These are phyloP conservation scores for Nothoprocta perdicaria DNA, from an alignment of 2,113 vertebrate species.

Conservation along the genomic window DNA sequence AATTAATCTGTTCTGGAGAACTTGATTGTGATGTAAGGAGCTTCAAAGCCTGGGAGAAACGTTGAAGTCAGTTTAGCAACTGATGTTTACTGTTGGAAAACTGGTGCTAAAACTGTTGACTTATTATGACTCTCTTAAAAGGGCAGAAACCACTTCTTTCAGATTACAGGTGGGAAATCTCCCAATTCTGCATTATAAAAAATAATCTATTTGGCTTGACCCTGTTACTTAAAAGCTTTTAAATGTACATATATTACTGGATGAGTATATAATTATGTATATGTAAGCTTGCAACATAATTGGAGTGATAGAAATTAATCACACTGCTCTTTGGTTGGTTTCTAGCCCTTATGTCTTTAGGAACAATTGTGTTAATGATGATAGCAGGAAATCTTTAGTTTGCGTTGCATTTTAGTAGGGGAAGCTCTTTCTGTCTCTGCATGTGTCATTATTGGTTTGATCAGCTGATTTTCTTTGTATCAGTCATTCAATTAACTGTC, in stretches of 20 bases:
- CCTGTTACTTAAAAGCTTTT: slow-evolving; percentile 1
- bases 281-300: not conserved
- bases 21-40: not conserved
- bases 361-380: accelerated
- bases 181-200: not conserved
- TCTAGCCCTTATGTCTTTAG: not conserved
- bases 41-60: not conserved
- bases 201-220: not conserved
- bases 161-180: not conserved
- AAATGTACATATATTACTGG: not conserved
- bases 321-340: not conserved
- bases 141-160: not conserved
- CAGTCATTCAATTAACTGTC: not conserved
- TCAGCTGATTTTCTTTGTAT: not conserved
- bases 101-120: too few relatives aligned
- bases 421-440: not conserved
- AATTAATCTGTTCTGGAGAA: not conserved
- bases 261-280: not conserved
- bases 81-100: not conserved
- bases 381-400: not conserved
- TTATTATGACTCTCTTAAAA: not conserved
- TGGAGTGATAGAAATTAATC: not conserved
- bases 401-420: accelerated
- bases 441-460: accelerated
- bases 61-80: not conserved